These are phyloP conservation scores for Hedychridium roseum DNA, from an alignment of 2,888 invertebrate genomes.

Conservation along the genomic window DNA sequence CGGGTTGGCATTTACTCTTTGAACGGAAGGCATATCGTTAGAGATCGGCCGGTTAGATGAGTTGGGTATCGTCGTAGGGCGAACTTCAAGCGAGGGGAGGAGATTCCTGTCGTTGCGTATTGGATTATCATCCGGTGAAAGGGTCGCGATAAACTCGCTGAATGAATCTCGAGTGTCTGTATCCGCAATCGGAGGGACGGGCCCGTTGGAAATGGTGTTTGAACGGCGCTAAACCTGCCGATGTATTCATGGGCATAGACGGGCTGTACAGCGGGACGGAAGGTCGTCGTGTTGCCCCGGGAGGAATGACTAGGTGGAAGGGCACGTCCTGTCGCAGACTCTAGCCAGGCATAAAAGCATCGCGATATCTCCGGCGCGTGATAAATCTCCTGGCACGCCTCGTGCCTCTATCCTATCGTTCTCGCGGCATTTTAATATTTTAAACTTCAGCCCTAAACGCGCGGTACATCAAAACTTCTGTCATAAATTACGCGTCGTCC, in stretches of 20 bases:
- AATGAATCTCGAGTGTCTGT: constrained; percentile 26
- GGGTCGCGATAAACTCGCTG: constrained; percentile 10
- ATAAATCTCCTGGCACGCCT: constrained; percentile 47
- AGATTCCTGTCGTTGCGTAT: constrained; percentile 4
- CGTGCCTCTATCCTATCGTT: constrained; percentile 47
- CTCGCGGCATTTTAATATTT: constrained; percentile 56
- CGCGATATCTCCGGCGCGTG: constrained; percentile 38
- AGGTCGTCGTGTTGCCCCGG: no score
- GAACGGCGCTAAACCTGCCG: constrained; percentile 32
- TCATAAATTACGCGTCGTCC: constrained; percentile 47
- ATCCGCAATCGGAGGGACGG: no score
- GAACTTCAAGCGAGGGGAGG: no score
- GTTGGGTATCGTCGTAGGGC: no score
- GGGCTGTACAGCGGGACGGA: constrained; percentile 14
- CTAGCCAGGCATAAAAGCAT: no score
- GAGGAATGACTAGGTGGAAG: no score
- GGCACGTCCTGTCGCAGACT: no score
- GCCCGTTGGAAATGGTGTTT: constrained; percentile 27
- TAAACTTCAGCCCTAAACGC: constrained; percentile 54
- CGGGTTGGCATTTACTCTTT: constrained; percentile 18
- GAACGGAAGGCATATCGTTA: constrained; percentile 20
- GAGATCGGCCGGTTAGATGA: constrained; percentile 18
- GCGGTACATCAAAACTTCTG: constrained; percentile 50
- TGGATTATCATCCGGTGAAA: constrained; percentile 16
- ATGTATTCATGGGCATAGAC: constrained; percentile 43